Evolutionary conservation across 92 coral and sea anemone species (phyloP).

Genomic region (Epizoanthus illoricatus): DNA sequence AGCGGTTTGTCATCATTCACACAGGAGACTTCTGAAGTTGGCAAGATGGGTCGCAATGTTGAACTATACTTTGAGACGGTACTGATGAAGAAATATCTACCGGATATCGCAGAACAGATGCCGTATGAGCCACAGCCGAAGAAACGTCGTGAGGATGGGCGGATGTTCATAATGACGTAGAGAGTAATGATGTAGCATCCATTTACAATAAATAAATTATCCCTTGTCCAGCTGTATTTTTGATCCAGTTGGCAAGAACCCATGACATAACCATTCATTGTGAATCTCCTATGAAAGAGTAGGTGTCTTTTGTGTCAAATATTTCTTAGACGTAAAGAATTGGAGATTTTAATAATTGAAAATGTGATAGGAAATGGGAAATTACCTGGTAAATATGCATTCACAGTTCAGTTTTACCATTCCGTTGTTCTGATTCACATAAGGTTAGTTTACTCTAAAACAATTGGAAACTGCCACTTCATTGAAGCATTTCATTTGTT

Average conservation of each 20-base stretch:
- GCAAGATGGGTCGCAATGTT: slow-evolving; percentile 88
- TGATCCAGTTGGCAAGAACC: too few species aligned
- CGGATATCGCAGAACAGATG: slow-evolving; percentile 62
- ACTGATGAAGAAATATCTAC: slow-evolving; percentile 68
- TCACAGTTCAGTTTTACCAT: too few species aligned
- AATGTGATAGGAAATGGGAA: too few species aligned
- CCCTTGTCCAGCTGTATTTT: too few species aligned
- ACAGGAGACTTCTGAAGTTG: slow-evolving; percentile 90
- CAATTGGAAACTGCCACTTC: too few species aligned
- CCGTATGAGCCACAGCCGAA: slow-evolving; percentile 65
- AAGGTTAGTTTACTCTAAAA: too few species aligned
- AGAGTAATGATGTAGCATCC: neutral
- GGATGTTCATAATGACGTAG: slow-evolving; percentile 48
- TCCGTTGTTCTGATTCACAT: too few species aligned
- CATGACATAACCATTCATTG: neutral
- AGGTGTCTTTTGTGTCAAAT: too few species aligned
- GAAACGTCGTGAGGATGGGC: slow-evolving; percentile 77
- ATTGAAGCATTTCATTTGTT: too few species aligned
- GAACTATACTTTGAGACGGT: slow-evolving; percentile 75
- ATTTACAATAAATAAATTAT: neutral
- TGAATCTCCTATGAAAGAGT: neutral
- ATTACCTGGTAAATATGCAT: too few species aligned
- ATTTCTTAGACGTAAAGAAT: too few species aligned
- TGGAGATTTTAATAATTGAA: too few species aligned
- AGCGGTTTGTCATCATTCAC: neutral